A percentile compares a stretch with the other conserved stretches of the same genome.
These are phyloP conservation scores for Callyntrura guangdongensis DNA, from an alignment of 2,888 invertebrate genomes.

Conservation along the genomic window DNA sequence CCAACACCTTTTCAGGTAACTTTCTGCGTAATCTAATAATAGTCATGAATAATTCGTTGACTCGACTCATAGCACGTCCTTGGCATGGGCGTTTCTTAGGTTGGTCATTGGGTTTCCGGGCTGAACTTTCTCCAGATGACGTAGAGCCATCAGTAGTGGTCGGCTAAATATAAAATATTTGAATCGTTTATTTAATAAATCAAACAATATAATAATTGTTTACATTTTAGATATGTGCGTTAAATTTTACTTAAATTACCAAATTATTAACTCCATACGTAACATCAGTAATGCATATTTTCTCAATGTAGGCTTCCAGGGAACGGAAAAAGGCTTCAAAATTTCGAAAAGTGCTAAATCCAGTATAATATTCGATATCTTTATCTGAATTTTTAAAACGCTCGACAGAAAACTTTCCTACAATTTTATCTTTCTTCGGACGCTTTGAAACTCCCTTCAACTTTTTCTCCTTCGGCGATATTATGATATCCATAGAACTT, in stretches of 20 bases:
- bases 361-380: constrained; percentile 84
- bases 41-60: constrained; percentile 84
- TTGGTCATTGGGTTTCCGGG: constrained; percentile 63
- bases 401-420: constrained; percentile 83
- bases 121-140: constrained; percentile 11
- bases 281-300: constrained; percentile 82
- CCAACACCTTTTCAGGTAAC: constrained; percentile 84
- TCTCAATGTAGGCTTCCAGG: constrained; percentile 82
- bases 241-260: constrained; percentile 42
- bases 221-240: constrained; percentile 9
- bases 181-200: not conserved
- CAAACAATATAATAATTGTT: not conserved
- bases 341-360: constrained; percentile 81
- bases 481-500: constrained; percentile 5
- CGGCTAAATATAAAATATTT: constrained; percentile 35
- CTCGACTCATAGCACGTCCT: constrained; percentile 82
- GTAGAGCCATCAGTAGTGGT: constrained; percentile 11
- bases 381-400: constrained; percentile 82
- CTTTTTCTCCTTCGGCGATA: constrained; percentile 71
- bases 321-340: constrained; percentile 84
- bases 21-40: constrained; percentile 82
- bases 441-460: constrained; percentile 81
- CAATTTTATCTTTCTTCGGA: constrained; percentile 81
- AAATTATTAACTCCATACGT: constrained; percentile 82
- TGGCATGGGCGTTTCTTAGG: constrained; percentile 79